phyloP scores from a whole-genome alignment of 2,888 invertebrate species.

The Lepeophtheirus nordmannii region DNA sequence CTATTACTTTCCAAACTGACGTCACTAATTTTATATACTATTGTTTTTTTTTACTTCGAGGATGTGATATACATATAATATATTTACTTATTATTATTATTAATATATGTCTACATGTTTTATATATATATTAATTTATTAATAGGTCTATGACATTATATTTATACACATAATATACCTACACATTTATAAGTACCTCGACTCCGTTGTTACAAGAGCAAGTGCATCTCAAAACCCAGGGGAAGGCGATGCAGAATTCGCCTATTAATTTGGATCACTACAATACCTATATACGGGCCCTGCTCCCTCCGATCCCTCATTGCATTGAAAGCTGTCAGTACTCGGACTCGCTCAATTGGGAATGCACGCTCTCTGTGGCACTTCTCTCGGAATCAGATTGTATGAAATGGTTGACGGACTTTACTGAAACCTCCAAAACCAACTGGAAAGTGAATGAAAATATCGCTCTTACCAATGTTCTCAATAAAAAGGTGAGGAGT shows the following conservation, averaged over 20 bases:
- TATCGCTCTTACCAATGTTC: conserved; percentile 1
- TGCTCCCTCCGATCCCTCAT: conserved; percentile 9
- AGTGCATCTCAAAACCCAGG: too few relatives aligned
- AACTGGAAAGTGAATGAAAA: conserved; percentile 5
- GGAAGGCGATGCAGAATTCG: background rate
- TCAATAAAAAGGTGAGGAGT: background rate
- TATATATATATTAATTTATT: too few relatives aligned
- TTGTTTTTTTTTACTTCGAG: background rate
- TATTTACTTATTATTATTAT: too few relatives aligned
- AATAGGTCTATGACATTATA: too few relatives aligned
- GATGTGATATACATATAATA: background rate
- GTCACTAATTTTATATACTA: conserved; percentile 3
- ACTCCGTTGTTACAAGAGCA: too few relatives aligned
- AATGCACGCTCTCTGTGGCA: background rate
- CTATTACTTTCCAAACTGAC: conserved; percentile 1
- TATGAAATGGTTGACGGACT: conserved; percentile 14
- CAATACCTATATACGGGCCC: background rate
- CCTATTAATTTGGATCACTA: conserved; percentile 4
- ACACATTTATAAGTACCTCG: too few relatives aligned
- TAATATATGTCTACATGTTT: too few relatives aligned
- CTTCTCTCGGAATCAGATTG: conserved; percentile 13
- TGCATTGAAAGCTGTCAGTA: background rate
- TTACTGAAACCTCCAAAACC: conserved; percentile 5
- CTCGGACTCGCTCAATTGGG: background rate
- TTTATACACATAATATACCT: too few relatives aligned